These are phyloP conservation scores for Ichneumoninae sp. DNA, from an alignment of 2,888 invertebrate genomes.

Conservation along the genomic window DNA sequence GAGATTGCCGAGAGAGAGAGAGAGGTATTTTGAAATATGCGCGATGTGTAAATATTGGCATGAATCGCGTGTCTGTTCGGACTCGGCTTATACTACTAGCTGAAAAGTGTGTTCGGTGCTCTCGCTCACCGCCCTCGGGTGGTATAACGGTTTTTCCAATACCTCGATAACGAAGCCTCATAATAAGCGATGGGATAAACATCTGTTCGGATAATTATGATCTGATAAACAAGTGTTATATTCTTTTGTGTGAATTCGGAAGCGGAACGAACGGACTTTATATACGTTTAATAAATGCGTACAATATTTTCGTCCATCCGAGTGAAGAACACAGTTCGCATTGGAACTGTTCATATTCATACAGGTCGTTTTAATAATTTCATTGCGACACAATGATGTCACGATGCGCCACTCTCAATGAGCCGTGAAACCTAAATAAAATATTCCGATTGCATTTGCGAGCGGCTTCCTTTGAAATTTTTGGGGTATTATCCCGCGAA, in stretches of 20 bases:
- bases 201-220: background rate
- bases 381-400: background rate
- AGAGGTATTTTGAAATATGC: constrained; percentile 13
- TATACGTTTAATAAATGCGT: too few species aligned
- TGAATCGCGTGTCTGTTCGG: background rate
- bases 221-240: background rate
- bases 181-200: background rate
- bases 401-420: background rate
- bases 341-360: background rate
- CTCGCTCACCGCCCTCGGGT: background rate
- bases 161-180: background rate
- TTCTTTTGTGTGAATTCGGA: background rate
- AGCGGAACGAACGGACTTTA: too few species aligned
- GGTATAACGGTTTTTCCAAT: background rate
- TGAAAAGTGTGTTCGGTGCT: background rate
- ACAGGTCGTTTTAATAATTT: background rate
- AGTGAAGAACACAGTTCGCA: background rate
- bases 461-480: background rate
- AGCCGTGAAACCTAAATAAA: background rate
- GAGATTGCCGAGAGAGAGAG: background rate
- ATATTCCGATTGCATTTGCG: background rate
- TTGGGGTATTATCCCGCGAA: background rate
- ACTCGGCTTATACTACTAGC: background rate
- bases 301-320: too few species aligned
- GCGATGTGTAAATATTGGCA: constrained; percentile 30